These are phyloP conservation scores for Argentina silus DNA, from an alignment of 2,797 vertebrate species.

Conservation along the genomic window DNA sequence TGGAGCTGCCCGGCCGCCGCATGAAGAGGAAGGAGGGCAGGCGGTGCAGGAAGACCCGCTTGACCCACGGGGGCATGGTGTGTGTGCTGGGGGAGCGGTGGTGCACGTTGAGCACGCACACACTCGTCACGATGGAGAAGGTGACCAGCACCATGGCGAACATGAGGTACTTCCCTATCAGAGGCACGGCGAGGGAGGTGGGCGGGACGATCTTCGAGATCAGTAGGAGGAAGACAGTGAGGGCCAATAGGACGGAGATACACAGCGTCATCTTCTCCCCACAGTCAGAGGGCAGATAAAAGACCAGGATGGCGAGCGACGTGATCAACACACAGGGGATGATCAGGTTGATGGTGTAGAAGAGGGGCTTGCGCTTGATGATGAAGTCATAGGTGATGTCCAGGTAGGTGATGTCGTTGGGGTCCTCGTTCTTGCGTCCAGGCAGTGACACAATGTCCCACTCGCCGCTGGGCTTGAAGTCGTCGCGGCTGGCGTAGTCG, in stretches of 20 bases:
- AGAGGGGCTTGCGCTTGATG: slow-evolving; percentile 81
- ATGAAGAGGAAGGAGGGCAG: slow-evolving; percentile 80
- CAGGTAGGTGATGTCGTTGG: slow-evolving; percentile 76
- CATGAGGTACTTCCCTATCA: slow-evolving; percentile 85
- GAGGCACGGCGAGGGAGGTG: slow-evolving; percentile 82
- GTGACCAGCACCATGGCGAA: slow-evolving; percentile 85
- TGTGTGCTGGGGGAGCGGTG: slow-evolving; percentile 83
- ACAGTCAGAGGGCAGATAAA: slow-evolving; percentile 84
- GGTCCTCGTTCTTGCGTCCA: slow-evolving; percentile 81
- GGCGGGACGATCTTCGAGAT: slow-evolving; percentile 85
- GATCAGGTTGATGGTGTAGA: slow-evolving; percentile 84
- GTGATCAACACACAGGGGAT: slow-evolving; percentile 83
- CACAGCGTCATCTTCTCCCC: slow-evolving; percentile 85
- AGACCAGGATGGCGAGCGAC: slow-evolving; percentile 82
- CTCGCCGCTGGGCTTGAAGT: slow-evolving; percentile 83
- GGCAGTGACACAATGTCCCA: slow-evolving; percentile 83
- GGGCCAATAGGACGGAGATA: slow-evolving; percentile 82
- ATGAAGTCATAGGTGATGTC: slow-evolving; percentile 85
- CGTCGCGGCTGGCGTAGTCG: slow-evolving; percentile 80
- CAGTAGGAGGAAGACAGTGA: slow-evolving; percentile 84
- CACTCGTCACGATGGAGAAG: slow-evolving; percentile 84
- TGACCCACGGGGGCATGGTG: slow-evolving; percentile 83
- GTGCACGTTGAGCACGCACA: slow-evolving; percentile 83
- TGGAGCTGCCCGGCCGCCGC: slow-evolving; percentile 74
- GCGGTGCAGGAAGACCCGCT: slow-evolving; percentile 71